Percentiles rank a stretch among this genome's conserved stretches.
phyloP scores from a whole-genome alignment of 2,888 invertebrate genomes.

The Saturnia pavonia region DNA sequence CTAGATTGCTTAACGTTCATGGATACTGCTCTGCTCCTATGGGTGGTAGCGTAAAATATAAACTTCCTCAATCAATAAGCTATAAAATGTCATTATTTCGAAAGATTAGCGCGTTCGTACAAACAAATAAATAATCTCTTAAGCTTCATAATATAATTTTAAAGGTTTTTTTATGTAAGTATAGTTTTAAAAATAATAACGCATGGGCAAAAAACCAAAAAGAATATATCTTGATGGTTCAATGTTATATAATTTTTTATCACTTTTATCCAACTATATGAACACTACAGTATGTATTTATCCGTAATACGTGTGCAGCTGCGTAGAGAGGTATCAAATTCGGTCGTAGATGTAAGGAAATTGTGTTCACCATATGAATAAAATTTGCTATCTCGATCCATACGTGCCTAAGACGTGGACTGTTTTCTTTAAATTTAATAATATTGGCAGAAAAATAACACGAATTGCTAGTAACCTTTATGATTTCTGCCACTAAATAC shows the following conservation, averaged over 20 bases:
- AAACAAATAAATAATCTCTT: too few species aligned
- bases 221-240: too few species aligned
- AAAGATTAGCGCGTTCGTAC: too few species aligned
- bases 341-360: conserved; percentile 39
- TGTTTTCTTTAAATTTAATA: neutral
- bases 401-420: neutral
- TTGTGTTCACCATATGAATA: conserved; percentile 44
- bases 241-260: neutral
- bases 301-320: conserved; percentile 38
- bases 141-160: too few species aligned
- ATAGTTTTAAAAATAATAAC: too few species aligned
- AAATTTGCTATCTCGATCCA: conserved; percentile 32
- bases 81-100: too few species aligned
- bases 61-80: too few species aligned
- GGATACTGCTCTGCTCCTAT: too few species aligned
- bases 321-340: conserved; percentile 42
- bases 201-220: too few species aligned
- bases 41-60: too few species aligned
- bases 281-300: neutral
- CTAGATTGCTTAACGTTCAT: too few species aligned
- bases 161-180: too few species aligned
- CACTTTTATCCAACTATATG: neutral
- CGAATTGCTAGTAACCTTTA: neutral
- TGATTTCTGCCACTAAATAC: neutral
- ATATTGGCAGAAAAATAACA: neutral